These are phyloP conservation scores for Pollicipes pollicipes DNA, from an alignment of 1,140 invertebrate species.

Conservation along the genomic window DNA sequence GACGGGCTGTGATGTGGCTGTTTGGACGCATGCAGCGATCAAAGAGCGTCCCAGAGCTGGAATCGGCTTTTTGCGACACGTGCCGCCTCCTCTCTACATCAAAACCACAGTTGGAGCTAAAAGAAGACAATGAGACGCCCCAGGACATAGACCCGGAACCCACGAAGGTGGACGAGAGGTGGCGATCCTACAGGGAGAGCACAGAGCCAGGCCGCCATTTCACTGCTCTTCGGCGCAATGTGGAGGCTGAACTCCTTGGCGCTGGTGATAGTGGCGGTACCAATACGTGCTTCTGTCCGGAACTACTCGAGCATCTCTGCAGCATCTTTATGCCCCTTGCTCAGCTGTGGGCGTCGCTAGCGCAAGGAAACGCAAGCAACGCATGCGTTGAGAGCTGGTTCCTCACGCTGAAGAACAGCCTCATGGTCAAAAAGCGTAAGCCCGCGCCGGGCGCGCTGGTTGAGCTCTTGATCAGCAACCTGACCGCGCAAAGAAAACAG, in stretches of 20 bases:
- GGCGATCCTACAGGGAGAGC: neutral
- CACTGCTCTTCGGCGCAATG: neutral
- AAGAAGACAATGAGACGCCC: neutral
- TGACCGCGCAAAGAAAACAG: too few relatives aligned
- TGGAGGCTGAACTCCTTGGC: neutral
- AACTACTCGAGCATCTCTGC: neutral
- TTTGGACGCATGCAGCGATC: neutral
- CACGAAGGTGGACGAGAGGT: neutral
- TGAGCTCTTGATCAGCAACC: too few relatives aligned
- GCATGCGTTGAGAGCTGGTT: neutral
- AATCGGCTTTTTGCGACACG: neutral
- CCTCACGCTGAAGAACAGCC: neutral
- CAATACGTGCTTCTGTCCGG: neutral
- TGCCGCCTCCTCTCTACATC: neutral
- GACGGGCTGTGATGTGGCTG: neutral
- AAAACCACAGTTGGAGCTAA: neutral
- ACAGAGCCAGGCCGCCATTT: neutral
- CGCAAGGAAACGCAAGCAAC: neutral
- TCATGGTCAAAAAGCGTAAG: too few relatives aligned
- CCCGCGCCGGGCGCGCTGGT: too few relatives aligned
- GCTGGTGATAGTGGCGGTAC: neutral
- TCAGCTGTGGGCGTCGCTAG: neutral
- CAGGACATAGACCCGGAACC: neutral
- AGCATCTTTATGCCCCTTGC: neutral
- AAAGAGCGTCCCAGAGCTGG: neutral